These are phyloP conservation scores for Phoeniculus purpureus DNA, from an alignment of 2,797 vertebrate species.

Conservation along the genomic window DNA sequence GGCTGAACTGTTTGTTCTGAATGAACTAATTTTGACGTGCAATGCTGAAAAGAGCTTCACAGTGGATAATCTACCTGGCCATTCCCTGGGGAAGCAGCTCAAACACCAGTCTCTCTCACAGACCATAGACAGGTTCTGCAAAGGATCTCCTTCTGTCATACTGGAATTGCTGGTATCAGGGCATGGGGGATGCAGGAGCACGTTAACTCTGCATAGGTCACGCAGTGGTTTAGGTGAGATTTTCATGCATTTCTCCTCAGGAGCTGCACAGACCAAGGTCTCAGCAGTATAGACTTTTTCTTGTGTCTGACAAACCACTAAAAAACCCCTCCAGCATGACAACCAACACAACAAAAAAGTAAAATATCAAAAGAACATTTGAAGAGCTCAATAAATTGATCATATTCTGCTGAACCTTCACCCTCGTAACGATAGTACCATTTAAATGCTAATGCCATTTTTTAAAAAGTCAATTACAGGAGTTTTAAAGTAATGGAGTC, in stretches of 20 bases:
- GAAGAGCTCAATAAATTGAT: conserved; percentile 81
- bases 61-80: neutral
- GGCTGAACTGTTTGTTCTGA: neutral
- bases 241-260: neutral
- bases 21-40: neutral
- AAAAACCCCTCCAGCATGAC: conserved; percentile 67
- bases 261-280: neutral
- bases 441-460: conserved; percentile 93
- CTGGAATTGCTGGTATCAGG: neutral
- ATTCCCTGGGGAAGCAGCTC: fast-evolving
- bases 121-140: neutral
- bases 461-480: conserved; percentile 86
- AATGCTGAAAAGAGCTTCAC: neutral
- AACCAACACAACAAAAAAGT: conserved; percentile 48
- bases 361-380: conserved; percentile 78
- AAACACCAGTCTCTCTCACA: neutral
- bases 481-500: conserved; percentile 84
- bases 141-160: neutral
- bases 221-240: neutral
- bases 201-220: neutral
- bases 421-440: conserved; percentile 82
- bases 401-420: conserved; percentile 79
- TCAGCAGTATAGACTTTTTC: neutral
- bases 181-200: neutral
- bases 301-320: conserved; percentile 48